Evolutionary conservation across 1,140 invertebrate species (phyloP).

Genomic region (Magallana ariakensis): DNA sequence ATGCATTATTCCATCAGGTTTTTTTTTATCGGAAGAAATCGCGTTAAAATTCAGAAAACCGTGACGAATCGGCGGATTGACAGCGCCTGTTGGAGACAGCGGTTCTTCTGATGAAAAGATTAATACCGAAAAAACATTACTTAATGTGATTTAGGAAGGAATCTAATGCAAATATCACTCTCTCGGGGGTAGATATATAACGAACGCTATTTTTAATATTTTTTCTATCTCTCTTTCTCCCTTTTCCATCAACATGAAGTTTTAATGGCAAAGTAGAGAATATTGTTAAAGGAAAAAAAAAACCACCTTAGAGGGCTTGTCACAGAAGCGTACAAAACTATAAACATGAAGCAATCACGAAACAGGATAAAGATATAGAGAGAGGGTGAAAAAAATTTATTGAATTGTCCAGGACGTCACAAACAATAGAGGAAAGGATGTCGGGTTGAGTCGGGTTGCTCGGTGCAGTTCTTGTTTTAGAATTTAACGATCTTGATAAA

Average conservation of each 20-base stretch:
- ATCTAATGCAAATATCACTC: conserved; percentile 10
- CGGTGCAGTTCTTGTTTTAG: neutral
- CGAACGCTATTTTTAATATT: conserved; percentile 7
- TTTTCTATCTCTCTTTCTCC: neutral
- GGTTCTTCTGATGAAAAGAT: neutral
- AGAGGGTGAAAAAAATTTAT: neutral
- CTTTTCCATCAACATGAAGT: neutral
- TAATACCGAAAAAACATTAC: conserved; percentile 4
- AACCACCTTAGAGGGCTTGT: neutral
- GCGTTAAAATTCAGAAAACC: neutral
- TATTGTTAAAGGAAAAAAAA: neutral
- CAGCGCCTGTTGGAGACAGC: neutral
- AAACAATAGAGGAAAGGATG: neutral
- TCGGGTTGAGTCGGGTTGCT: no score
- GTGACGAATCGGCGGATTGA: conserved; percentile 10
- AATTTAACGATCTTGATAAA: neutral
- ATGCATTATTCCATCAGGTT: neutral
- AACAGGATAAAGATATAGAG: conserved; percentile 6
- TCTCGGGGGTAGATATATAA: conserved; percentile 18
- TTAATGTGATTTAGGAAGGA: conserved; percentile 23
- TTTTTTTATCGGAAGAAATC: conserved; percentile 16
- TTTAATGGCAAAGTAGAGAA: conserved; percentile 14
- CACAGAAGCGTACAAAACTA: conserved; percentile 19
- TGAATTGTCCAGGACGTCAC: neutral
- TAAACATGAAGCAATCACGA: neutral